A percentile compares a stretch with the other conserved stretches of the same genome.
These are phyloP conservation scores for Tetragonula clypearis DNA, from an alignment of 1,140 invertebrate genomes.

Conservation along the genomic window DNA sequence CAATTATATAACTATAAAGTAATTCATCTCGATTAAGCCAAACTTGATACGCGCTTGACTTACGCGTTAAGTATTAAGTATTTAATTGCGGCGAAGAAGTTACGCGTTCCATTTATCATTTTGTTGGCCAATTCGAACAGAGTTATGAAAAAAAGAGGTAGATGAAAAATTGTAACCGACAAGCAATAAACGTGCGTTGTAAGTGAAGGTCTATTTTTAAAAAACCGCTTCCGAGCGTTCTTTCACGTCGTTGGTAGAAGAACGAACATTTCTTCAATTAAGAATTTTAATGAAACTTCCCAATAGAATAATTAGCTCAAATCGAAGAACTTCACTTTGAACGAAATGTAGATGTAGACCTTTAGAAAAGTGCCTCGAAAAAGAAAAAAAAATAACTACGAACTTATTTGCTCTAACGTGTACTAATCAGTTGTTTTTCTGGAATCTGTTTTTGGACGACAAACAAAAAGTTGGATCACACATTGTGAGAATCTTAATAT, in stretches of 20 bases:
- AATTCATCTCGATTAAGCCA: slow-evolving; percentile 25
- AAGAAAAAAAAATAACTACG: too few relatives aligned
- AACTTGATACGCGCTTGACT: neutral
- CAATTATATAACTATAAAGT: neutral
- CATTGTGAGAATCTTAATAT: neutral
- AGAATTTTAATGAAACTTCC: neutral
- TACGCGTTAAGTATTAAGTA: neutral
- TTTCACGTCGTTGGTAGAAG: too few relatives aligned
- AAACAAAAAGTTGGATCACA: neutral
- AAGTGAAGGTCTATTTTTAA: neutral
- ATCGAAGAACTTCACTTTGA: neutral
- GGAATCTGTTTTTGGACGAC: neutral
- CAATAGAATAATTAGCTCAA: slow-evolving; percentile 7
- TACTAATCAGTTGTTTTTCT: neutral
- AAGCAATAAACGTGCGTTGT: neutral
- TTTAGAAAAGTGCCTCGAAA: neutral
- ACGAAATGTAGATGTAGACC: neutral
- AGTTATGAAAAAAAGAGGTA: neutral
- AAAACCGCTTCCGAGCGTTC: neutral
- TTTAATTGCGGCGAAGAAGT: neutral
- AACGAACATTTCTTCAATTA: neutral
- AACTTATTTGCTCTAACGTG: neutral
- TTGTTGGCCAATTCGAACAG: neutral
- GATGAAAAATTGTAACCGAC: neutral
- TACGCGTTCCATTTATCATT: neutral